These are phyloP conservation scores for Hypomesus transpacificus DNA, from an alignment of 2,113 vertebrate genomes.

Conservation along the genomic window DNA sequence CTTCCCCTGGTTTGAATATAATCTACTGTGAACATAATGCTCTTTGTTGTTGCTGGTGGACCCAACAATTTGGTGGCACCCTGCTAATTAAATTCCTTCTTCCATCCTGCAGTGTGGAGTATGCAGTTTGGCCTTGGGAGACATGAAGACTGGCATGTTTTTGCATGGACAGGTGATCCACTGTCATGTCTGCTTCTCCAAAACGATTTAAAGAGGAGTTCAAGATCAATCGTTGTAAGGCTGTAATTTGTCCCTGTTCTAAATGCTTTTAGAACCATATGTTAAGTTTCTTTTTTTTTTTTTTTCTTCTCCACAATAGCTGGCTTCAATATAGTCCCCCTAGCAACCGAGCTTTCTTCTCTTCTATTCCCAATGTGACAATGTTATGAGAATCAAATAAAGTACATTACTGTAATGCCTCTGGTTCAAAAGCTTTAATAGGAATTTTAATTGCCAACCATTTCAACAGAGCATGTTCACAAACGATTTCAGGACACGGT, in stretches of 20 bases:
- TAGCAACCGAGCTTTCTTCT: not conserved
- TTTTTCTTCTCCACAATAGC: too few species aligned
- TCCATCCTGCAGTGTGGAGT: constrained; percentile 54
- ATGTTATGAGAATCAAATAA: not conserved
- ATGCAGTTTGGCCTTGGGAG: constrained; percentile 54
- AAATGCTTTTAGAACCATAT: not conserved
- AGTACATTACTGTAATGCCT: constrained; percentile 1
- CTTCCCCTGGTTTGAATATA: not conserved
- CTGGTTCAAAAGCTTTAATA: constrained; percentile 55
- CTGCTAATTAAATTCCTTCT: constrained; percentile 1
- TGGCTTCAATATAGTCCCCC: too few species aligned
- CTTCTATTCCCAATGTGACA: not conserved
- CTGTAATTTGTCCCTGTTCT: not conserved
- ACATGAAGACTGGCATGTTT: constrained; percentile 56
- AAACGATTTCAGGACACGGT: constrained; percentile 12
- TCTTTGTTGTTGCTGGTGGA: not conserved
- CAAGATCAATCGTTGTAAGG: too few species aligned
- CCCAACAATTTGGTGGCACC: not conserved
- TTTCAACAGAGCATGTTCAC: constrained; percentile 43
- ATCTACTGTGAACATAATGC: not conserved
- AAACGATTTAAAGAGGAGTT: not conserved
- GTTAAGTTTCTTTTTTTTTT: too few species aligned
- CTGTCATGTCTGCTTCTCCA: constrained; percentile 55
- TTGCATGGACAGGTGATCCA: constrained; percentile 38
- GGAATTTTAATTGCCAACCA: constrained; percentile 34